A percentile compares a stretch with the other conserved stretches of the same genome.
These are phyloP conservation scores for Hoplostethus mediterraneus DNA, from an alignment of 2,797 vertebrate species.

Conservation along the genomic window DNA sequence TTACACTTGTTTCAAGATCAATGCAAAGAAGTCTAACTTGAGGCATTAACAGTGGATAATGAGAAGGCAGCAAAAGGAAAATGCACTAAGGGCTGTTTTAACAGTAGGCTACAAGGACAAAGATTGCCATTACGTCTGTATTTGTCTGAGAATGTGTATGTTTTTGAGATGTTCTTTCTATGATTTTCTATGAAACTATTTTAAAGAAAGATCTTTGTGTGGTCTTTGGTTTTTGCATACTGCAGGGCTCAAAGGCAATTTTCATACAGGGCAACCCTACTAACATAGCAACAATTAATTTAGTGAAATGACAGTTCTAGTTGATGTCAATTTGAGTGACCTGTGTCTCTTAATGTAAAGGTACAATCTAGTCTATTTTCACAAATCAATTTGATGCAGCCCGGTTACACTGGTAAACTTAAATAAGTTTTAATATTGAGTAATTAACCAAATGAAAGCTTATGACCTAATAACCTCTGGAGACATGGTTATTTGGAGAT, in stretches of 20 bases:
- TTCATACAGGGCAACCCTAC: background rate
- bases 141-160: constrained; percentile 5
- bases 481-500: background rate
- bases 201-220: background rate
- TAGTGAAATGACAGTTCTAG: background rate
- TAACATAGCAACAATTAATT: background rate
- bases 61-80: no score
- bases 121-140: background rate
- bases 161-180: background rate
- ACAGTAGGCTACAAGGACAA: background rate
- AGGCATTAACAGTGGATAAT: no score
- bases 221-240: background rate
- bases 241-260: background rate
- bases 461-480: background rate
- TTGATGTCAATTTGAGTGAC: background rate
- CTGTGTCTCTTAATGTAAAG: background rate
- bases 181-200: background rate
- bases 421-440: background rate
- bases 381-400: background rate
- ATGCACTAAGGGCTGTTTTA: background rate
- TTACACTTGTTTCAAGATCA: background rate
- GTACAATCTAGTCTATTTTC: no score
- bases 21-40: no score
- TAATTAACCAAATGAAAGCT: background rate
- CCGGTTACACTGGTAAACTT: background rate